Evolutionary conservation across 2,113 vertebrate genomes (phyloP).

Genomic region (Notarius quadriscutis): DNA sequence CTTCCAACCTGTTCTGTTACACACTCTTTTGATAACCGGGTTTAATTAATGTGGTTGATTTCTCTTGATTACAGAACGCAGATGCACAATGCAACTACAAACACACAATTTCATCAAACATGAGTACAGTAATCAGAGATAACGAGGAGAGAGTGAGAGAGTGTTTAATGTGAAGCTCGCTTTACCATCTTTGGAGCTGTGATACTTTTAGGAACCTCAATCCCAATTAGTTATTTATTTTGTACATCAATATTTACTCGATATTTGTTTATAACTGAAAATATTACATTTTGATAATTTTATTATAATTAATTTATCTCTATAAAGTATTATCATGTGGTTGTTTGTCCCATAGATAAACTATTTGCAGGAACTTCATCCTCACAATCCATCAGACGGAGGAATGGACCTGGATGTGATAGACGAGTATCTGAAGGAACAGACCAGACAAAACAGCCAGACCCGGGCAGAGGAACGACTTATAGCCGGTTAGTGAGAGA

Average conservation of each 20-base stretch:
- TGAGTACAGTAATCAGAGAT: not conserved
- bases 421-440: conserved; percentile 78
- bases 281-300: not conserved
- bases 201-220: not conserved
- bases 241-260: not conserved
- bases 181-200: not conserved
- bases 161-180: not conserved
- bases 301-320: not conserved
- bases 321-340: not conserved
- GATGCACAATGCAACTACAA: not conserved
- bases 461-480: conserved; percentile 48
- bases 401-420: conserved; percentile 78
- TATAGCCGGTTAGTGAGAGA: conserved; percentile 64
- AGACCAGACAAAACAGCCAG: conserved; percentile 47
- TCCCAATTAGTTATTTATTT: not conserved
- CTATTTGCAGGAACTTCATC: conserved; percentile 62
- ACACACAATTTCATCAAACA: not conserved
- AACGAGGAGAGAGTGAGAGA: not conserved
- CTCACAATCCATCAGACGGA: conserved; percentile 44
- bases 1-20: not conserved
- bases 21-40: not conserved
- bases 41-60: not conserved
- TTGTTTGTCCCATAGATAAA: conserved; percentile 57
- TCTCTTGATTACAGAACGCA: not conserved
- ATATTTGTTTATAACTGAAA: not conserved